Evolutionary conservation across 1,140 invertebrate genomes (phyloP).

Genomic region (Aphidius gifuensis): DNA sequence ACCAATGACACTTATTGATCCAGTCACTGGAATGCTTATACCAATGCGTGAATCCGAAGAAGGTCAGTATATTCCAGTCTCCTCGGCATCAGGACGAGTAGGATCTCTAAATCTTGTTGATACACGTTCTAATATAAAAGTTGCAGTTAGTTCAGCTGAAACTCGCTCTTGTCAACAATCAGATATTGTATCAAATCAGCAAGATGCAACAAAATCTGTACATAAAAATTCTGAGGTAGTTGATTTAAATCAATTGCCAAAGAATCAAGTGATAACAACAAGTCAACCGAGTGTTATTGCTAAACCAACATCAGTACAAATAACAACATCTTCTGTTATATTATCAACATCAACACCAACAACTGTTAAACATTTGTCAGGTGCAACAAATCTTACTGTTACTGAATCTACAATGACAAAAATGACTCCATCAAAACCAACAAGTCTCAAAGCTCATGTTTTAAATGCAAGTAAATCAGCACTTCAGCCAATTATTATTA

Average conservation of each 20-base stretch:
- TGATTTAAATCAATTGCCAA: slow-evolving; percentile 21
- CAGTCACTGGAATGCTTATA: slow-evolving; percentile 72
- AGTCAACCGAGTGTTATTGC: slow-evolving; percentile 42
- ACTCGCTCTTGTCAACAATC: too few relatives aligned
- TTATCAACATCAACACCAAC: slow-evolving; percentile 26
- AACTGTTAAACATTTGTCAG: slow-evolving; percentile 11
- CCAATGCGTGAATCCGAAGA: slow-evolving; percentile 71
- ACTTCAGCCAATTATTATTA: slow-evolving; percentile 29
- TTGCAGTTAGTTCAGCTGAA: slow-evolving; percentile 18
- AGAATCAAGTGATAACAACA: slow-evolving; percentile 17
- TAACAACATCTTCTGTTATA: slow-evolving; percentile 18
- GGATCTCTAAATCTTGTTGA: slow-evolving; percentile 23
- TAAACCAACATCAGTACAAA: slow-evolving; percentile 32
- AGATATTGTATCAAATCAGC: too few relatives aligned
- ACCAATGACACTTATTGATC: slow-evolving; percentile 68
- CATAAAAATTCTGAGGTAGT: neutral
- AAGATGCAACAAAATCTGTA: slow-evolving; percentile 1
- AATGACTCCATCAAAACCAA: slow-evolving; percentile 44
- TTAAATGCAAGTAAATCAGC: slow-evolving; percentile 48
- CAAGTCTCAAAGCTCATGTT: slow-evolving; percentile 59
- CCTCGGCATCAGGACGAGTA: slow-evolving; percentile 40
- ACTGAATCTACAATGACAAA: slow-evolving; percentile 5
- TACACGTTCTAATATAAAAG: slow-evolving; percentile 17
- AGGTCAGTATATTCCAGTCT: slow-evolving; percentile 66
- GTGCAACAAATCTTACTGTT: slow-evolving; percentile 12